phyloP scores from a whole-genome alignment of 2,888 invertebrate species.

The Junonia oenone region DNA sequence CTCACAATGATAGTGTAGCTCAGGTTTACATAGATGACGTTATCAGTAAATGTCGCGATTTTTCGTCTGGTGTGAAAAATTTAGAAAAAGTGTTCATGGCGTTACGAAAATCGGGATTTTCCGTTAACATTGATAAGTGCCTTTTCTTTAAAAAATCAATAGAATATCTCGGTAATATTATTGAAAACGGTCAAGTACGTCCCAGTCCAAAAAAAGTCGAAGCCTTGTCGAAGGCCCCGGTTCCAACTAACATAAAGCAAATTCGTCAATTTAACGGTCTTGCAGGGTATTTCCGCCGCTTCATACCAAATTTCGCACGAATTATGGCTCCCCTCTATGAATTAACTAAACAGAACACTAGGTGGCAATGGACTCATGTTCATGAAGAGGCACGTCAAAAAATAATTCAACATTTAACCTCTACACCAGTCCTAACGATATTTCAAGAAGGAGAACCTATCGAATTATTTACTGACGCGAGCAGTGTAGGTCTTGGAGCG shows the following conservation, averaged over 20 bases:
- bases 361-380: not conserved
- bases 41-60: slow-evolving; percentile 26
- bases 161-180: slow-evolving; percentile 32
- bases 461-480: not conserved
- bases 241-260: not conserved
- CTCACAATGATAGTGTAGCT: slow-evolving; percentile 8
- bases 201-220: not conserved
- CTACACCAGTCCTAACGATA: not conserved
- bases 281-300: not conserved
- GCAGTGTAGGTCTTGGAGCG: not conserved
- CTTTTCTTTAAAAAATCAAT: slow-evolving; percentile 29
- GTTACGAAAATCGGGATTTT: slow-evolving; percentile 31
- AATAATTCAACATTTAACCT: not conserved
- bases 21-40: slow-evolving; percentile 40
- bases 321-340: not conserved
- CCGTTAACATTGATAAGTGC: slow-evolving; percentile 31
- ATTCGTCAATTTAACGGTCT: not conserved
- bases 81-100: slow-evolving; percentile 31
- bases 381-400: not conserved
- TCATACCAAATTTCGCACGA: not conserved
- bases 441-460: not conserved
- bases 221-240: not conserved
- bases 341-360: not conserved
- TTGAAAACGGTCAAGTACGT: slow-evolving; percentile 24
- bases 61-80: slow-evolving; percentile 23